A percentile compares a stretch with the other conserved stretches of the same genome.
Conservation (phyloP, 2,797 vertebrate species). For the Liparis tanakae region DNA sequence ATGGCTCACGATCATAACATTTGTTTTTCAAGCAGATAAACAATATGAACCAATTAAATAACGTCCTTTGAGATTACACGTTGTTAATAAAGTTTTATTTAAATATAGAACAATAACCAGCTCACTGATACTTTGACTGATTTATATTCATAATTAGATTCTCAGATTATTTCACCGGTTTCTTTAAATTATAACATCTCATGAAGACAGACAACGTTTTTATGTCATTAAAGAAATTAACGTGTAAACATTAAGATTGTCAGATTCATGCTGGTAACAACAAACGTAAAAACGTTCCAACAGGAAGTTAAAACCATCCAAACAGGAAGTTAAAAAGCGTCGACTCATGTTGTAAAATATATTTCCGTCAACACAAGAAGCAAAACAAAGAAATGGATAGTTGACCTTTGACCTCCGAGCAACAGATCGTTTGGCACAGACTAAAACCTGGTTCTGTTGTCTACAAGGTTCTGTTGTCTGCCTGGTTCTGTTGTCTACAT, state of each 20-base stretch:
- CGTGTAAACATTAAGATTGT: conserved; percentile 35
- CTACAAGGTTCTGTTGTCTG: conserved; percentile 64
- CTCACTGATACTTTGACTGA: not conserved
- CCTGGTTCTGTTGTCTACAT: conserved; percentile 68
- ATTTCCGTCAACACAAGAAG: conserved; percentile 41
- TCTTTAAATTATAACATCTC: not conserved
- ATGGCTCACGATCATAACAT: not conserved
- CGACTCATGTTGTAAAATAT: conserved; percentile 30
- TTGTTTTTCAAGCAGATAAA: too few species aligned
- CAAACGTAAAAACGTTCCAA: conserved; percentile 1
- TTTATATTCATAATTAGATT: not conserved
- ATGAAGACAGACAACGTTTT: conserved; percentile 5
- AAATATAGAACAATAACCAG: not conserved
- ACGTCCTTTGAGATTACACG: too few species aligned
- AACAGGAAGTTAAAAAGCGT: too few species aligned
- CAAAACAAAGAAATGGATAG: conserved; percentile 26
- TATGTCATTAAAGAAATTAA: not conserved
- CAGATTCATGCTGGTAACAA: conserved; percentile 60
- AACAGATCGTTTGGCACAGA: conserved; percentile 56
- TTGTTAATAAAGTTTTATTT: not conserved
- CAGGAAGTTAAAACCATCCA: not conserved
- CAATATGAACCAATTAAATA: too few species aligned
- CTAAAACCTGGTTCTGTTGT: conserved; percentile 67
- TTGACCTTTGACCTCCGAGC: conserved; percentile 7
- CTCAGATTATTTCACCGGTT: not conserved